phyloP scores from a whole-genome alignment of 2,113 vertebrate genomes.

The Prunella fulvescens region DNA sequence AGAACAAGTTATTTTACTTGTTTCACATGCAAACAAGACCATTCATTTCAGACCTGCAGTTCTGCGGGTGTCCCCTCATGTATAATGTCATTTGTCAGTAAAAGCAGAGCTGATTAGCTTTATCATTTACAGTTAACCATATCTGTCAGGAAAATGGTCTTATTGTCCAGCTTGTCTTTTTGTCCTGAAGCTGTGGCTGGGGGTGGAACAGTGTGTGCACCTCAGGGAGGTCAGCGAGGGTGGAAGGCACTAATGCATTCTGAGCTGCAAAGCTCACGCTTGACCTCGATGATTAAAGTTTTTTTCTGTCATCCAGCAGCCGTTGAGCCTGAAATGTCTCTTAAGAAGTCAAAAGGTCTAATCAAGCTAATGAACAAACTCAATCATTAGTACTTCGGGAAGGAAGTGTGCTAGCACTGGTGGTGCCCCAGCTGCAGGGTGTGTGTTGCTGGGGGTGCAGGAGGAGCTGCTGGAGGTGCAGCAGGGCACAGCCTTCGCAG shows the following conservation, averaged over 20 bases:
- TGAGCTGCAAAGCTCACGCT: conserved; percentile 44
- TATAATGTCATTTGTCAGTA: not conserved
- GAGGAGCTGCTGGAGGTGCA: not conserved
- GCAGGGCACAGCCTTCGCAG: not conserved
- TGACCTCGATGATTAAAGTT: conserved; percentile 47
- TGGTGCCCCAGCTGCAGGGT: not conserved
- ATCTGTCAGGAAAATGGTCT: not conserved
- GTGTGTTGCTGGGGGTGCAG: not conserved
- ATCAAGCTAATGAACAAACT: conserved; percentile 58
- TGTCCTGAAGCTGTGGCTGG: not conserved
- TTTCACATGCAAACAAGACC: not conserved
- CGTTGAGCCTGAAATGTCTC: conserved; percentile 45
- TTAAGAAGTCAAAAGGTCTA: conserved; percentile 63
- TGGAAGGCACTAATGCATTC: conserved; percentile 35
- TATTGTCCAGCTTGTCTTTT: not conserved
- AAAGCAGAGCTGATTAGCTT: conserved; percentile 26
- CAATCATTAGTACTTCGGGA: conserved; percentile 36
- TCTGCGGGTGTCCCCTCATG: not conserved
- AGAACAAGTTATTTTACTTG: not conserved
- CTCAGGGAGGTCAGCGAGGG: not conserved
- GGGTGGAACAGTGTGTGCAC: not conserved
- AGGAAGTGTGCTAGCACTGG: not conserved
- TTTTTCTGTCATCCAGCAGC: conserved; percentile 35
- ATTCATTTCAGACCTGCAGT: not conserved
- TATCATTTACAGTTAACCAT: conserved; percentile 25